Percentiles rank a stretch among this genome's conserved stretches.
These are phyloP conservation scores for Sebastes cheni DNA, from an alignment of 2,797 vertebrate genomes.

Conservation along the genomic window DNA sequence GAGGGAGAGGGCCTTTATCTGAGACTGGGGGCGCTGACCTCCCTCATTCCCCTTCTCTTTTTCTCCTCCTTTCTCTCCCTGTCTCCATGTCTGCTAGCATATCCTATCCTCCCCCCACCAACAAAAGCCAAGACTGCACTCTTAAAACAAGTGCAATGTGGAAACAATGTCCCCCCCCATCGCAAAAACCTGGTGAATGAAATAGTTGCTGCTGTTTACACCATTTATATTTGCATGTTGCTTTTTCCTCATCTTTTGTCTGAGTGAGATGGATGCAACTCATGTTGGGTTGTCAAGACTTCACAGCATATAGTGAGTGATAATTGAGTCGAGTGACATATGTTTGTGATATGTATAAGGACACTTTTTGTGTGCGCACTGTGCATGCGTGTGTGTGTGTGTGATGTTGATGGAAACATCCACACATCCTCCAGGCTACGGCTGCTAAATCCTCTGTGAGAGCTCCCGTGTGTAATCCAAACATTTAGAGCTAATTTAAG, in stretches of 20 bases:
- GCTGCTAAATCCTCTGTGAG: slow-evolving; percentile 82
- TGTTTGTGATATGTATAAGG: slow-evolving; percentile 43
- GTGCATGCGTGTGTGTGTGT: slow-evolving; percentile 9
- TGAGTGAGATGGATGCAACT: slow-evolving; percentile 10
- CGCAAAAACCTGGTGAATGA: slow-evolving; percentile 55
- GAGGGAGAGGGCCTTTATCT: slow-evolving; percentile 81
- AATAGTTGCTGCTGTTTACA: slow-evolving; percentile 31
- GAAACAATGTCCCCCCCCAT: slow-evolving; percentile 25
- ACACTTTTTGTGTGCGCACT: background rate
- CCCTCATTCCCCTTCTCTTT: slow-evolving; percentile 73
- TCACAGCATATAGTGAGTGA: slow-evolving; percentile 19
- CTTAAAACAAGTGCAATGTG: slow-evolving; percentile 54
- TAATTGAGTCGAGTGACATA: slow-evolving; percentile 43
- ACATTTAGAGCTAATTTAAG: slow-evolving; percentile 88
- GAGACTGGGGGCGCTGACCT: slow-evolving; percentile 81
- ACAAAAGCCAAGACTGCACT: slow-evolving; percentile 54
- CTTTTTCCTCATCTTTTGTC: slow-evolving; percentile 25
- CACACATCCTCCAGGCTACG: slow-evolving; percentile 76
- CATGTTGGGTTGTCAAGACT: slow-evolving; percentile 11
- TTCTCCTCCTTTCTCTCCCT: slow-evolving; percentile 60
- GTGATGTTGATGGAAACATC: slow-evolving; percentile 73
- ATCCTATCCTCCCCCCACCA: slow-evolving; percentile 65
- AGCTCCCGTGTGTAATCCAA: slow-evolving; percentile 85
- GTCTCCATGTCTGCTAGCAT: slow-evolving; percentile 61
- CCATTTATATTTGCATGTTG: slow-evolving; percentile 18